A percentile compares a stretch with the other conserved stretches of the same genome.
phyloP scores from a whole-genome alignment of 2,113 vertebrate species.

The Nycticebus coucang region DNA sequence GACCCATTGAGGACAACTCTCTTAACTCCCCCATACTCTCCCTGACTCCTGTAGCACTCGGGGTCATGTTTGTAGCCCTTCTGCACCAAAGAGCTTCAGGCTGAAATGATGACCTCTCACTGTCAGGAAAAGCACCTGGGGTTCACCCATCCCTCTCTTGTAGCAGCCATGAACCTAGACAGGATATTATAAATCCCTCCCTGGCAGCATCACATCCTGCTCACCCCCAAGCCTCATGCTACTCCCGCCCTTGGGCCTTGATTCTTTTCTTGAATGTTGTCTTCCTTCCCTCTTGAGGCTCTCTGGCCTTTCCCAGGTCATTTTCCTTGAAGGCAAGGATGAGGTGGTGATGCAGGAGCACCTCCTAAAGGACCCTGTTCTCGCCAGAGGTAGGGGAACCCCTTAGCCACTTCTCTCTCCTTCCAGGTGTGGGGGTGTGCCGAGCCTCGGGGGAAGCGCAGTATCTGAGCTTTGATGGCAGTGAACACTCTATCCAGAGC shows the following conservation, averaged over 20 bases:
- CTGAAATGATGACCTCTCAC: background rate
- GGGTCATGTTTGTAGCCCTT: background rate
- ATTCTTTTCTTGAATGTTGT: background rate
- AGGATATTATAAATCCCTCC: background rate
- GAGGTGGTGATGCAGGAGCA: no score
- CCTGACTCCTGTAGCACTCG: background rate
- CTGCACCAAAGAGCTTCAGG: background rate
- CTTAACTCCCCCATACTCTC: background rate
- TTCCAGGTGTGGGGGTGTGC: constrained; percentile 87
- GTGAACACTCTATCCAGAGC: constrained; percentile 87
- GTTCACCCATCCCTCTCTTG: background rate
- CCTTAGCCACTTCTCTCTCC: background rate
- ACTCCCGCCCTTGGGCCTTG: background rate
- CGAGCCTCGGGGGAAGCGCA: constrained; percentile 86
- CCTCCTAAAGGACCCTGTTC: background rate
- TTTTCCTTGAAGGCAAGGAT: background rate
- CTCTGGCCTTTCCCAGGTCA: background rate
- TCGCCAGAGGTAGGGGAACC: background rate
- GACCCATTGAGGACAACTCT: background rate
- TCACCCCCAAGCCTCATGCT: background rate
- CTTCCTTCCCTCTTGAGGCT: background rate
- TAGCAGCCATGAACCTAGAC: accelerated
- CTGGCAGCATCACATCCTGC: background rate
- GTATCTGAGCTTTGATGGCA: constrained; percentile 90
- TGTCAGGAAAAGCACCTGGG: background rate